Evolutionary conservation across 2,888 invertebrate species (phyloP).

Genomic region (Pterobdella sp.): DNA sequence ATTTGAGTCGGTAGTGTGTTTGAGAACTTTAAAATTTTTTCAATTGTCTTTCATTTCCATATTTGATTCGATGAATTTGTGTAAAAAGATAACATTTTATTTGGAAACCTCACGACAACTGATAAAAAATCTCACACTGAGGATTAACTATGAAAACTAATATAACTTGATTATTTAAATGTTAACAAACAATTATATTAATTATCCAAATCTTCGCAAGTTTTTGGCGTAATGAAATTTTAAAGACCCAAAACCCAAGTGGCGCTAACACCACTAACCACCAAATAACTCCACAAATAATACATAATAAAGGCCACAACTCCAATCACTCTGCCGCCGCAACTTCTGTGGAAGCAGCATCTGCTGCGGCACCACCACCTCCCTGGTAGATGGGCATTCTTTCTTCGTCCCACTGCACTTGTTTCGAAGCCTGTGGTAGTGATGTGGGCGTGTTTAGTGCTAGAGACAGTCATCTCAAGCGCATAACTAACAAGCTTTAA

Average conservation of each 20-base stretch:
- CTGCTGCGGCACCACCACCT: not conserved
- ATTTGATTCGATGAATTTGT: not conserved
- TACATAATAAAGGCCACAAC: not conserved
- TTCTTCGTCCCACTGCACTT: slow-evolving; percentile 35
- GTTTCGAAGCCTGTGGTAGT: slow-evolving; percentile 29
- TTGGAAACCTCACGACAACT: not conserved
- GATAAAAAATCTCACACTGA: not conserved
- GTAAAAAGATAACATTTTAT: not conserved
- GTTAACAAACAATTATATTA: not conserved
- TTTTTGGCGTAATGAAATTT: not conserved
- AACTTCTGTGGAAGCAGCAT: not conserved
- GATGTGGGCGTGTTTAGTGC: not conserved
- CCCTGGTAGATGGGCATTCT: slow-evolving; percentile 36
- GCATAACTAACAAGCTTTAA: no score
- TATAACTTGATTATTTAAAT: not conserved
- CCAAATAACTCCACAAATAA: not conserved
- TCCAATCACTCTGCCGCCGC: not conserved
- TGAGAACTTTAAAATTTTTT: no score
- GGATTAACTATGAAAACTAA: not conserved
- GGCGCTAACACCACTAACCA: not conserved
- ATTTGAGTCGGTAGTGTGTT: no score
- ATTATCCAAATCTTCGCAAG: no score
- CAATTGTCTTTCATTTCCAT: not conserved
- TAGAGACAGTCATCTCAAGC: not conserved
- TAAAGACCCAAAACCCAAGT: not conserved